Evolutionary conservation across 1,140 invertebrate species (phyloP), one percentile per base, ranked within the genome.

Genomic region (Formica exsecta): DNA sequence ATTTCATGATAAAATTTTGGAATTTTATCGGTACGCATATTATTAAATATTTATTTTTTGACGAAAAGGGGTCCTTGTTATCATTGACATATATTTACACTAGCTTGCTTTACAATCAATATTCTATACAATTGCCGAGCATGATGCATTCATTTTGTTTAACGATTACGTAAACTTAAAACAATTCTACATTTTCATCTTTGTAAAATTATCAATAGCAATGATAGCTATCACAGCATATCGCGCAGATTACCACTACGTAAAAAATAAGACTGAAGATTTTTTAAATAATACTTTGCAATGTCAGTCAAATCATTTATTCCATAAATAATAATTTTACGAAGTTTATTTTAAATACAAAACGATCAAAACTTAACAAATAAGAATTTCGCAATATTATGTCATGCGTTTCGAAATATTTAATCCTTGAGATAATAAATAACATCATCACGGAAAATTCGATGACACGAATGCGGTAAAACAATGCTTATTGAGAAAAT

Each of bases 401-500:
- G 4, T 16, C 44, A 48, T 16, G 13, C 13, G 19, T 51, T 51
- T 51, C 16, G 4, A 19, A 19, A 51, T 19, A 3, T 48, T 48
- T 48, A 48, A 48, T 48, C 13, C 13, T 48, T 16, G 44, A 16
- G 4, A 16, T 48, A 44, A 44, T 22, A 25, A 88, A 76, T 65
- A 80, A 29, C 9, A 48, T 44, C 29, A 0, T n/a, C 25, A 41
- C 22, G 0, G 19, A 36, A 32, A 38, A 65, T 71, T 51, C 32
- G 22, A 22, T 71, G 41, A 57, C 54, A 36, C 29, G 13, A 62
- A 54, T 75, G 8, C 25, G 41, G 4, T 41, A 48, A 73, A 59
- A 74, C 22, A 59, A 41, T 80, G 71, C 80, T 89, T 90, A 44
- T 81, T n/a, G 80, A 89, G 89, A 91, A 90, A 92, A 92, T 92